A percentile compares a stretch with the other conserved stretches of the same genome.
Conservation (phyloP, 23 tunicate genomes). For the Ciona savignyi region DNA sequence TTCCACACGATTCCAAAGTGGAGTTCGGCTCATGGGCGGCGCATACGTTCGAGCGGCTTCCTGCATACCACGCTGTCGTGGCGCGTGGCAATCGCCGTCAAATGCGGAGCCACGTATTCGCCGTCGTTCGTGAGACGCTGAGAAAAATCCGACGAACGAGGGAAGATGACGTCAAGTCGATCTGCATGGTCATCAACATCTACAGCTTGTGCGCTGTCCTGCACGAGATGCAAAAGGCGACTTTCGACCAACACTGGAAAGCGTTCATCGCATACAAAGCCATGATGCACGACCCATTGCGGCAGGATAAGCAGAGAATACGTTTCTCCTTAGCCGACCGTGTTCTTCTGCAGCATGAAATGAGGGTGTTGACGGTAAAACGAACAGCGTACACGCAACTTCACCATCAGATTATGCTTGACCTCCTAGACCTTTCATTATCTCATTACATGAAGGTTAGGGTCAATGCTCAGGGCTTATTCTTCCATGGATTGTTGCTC, state of each 20-base stretch:
- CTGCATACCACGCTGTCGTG: slow-evolving; percentile 17
- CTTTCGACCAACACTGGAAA: slow-evolving; percentile 79
- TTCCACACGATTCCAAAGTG: slow-evolving; percentile 14
- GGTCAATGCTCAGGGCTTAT: slow-evolving; percentile 53
- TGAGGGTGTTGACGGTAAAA: slow-evolving; percentile 43
- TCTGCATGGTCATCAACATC: slow-evolving; percentile 47
- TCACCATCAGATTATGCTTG: slow-evolving; percentile 63
- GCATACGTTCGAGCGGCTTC: slow-evolving; percentile 17
- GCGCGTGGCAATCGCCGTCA: slow-evolving; percentile 6
- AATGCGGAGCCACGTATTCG: slow-evolving; percentile 23
- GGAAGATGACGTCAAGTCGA: slow-evolving; percentile 83
- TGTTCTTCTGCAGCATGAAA: slow-evolving; percentile 45
- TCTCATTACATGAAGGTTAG: slow-evolving; percentile 89
- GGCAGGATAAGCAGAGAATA: slow-evolving; percentile 34
- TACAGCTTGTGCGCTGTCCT: slow-evolving; percentile 64
- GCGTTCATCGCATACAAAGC: slow-evolving; percentile 40
- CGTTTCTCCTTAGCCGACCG: slow-evolving; percentile 54
- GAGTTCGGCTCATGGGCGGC: slow-evolving; percentile 36
- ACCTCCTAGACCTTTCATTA: slow-evolving; percentile 50
- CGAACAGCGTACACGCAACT: slow-evolving; percentile 43
- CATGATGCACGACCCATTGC: slow-evolving; percentile 48
- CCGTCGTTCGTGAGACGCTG: slow-evolving; percentile 24
- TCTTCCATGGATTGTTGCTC: slow-evolving; percentile 55
- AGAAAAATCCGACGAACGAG: slow-evolving; percentile 15
- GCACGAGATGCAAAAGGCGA: slow-evolving; percentile 34